Evolutionary conservation across 2,888 invertebrate species (phyloP), one percentile per base, ranked within the genome.

Genomic region (Eucriotettix oculatus): DNA sequence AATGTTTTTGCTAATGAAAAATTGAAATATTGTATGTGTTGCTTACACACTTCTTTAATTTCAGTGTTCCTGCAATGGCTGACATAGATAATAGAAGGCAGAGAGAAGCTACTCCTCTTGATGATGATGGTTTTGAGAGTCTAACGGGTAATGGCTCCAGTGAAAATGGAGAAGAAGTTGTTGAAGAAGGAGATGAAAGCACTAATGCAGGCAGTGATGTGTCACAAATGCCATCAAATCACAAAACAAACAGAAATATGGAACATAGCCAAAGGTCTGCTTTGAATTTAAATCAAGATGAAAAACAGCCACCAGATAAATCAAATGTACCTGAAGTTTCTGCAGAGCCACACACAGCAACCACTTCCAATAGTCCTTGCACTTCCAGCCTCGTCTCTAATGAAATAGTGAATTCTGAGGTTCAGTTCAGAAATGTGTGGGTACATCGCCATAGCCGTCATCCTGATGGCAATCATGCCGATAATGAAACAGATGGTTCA

Each of bases 51-150:
- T 29, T 7, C 7, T 29, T 29, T 7, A 29, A 29, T 29, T 29
- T 29, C 29, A 29, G 29, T 29, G 29, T 29, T 5, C 29, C 2
- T n/a, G n/a, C n/a, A n/a, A n/a, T n/a, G 7, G 29, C 29, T 29
- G 29, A 29, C 7, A 7, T 29, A 29, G 29, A 29, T 29, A 29
- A 29, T 29, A 29, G 29, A 29, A 29, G 29, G 7, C 29, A 48
- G 10, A 29, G 62, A 41, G 67, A 67, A 62, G 64, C 64, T 57
- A 67, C 71, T 29, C 73, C 74, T 63, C 73, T 71, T 77, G 88
- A 69, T 64, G 90, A 90, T 69, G 90, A 90, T 69, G 90, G 90
- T 14, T 90, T 90, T 68, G 90, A 90, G 74, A 90, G 90, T 71
- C 78, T 90, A 10, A 89, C 87, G 68, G 88, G 88, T 11, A 88